Percentiles rank a stretch among this genome's conserved stretches.
phyloP scores from a whole-genome alignment of 2,797 vertebrate species.

The Chiloscyllium punctatum region DNA sequence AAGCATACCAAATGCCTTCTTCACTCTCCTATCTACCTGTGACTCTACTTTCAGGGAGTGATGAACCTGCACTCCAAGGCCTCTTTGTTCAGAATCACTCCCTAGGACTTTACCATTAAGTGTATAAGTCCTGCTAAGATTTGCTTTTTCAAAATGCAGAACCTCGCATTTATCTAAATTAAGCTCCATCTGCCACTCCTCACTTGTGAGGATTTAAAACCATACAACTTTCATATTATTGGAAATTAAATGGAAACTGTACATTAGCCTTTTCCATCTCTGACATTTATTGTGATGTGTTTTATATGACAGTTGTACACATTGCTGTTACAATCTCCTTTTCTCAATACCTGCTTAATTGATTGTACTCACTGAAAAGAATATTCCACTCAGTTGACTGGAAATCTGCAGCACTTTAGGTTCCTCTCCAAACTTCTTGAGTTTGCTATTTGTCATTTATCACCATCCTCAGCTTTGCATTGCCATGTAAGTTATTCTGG shows the following conservation, averaged over 20 bases:
- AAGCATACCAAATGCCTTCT: too few species aligned
- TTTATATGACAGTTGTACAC: not conserved
- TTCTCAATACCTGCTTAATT: not conserved
- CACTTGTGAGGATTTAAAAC: not conserved
- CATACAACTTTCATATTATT: not conserved
- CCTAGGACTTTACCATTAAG: too few species aligned
- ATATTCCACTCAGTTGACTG: not conserved
- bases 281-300: not conserved
- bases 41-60: too few species aligned
- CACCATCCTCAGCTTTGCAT: not conserved
- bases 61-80: too few species aligned
- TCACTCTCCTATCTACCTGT: too few species aligned
- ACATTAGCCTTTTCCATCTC: not conserved
- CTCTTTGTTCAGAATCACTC: too few species aligned
- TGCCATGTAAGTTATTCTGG: not conserved
- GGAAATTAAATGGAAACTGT: not conserved
- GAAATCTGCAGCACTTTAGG: not conserved
- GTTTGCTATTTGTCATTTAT: not conserved
- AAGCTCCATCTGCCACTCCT: too few species aligned
- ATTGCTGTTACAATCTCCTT: not conserved
- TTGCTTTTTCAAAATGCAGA: too few species aligned
- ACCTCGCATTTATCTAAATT: too few species aligned
- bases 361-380: not conserved
- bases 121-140: too few species aligned
- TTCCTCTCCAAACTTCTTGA: not conserved